Base-by-base conservation (phyloP, 1,140 invertebrate genomes). In the Portunus trituberculatus region DNA sequence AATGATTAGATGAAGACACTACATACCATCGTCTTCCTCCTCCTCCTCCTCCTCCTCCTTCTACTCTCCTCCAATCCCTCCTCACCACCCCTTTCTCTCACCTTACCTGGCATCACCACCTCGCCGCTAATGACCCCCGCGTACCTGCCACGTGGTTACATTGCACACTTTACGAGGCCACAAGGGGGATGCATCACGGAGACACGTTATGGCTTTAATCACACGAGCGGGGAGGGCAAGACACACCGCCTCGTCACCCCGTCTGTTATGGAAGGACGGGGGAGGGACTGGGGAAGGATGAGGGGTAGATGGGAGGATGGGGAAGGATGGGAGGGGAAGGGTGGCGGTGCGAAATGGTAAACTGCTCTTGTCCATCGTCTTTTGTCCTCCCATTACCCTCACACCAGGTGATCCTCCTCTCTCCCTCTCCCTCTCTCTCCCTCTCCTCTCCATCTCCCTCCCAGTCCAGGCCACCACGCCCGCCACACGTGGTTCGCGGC, bases 291-390 rank as follows among this genome's bases (percentile, higher is more conserved):
- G 31, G 31, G 4, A 28, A 28, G 39, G 84, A 87, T 52, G 6
- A 52, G 14, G 48, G 48, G 48, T 7, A 7, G 48, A 14, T 52
- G 48, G 48, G 48, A 52, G 48, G 48, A 52, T 7, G 48, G 14
- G 48, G 14, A 20, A n/a, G n/a, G 67, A 12, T 76, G 67, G 1
- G 20, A n/a, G 67, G n/a, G 67, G n/a, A 8, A 76, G 67, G n/a
- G 8, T 20, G 20, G 25, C 32, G 91, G 82, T 84, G 91, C 76
- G 46, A 52, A 76, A 83, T 93, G 82, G 91, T 93, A 93, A 93
- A 93, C 32, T 93, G 45, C 91, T 76, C 91, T 84, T 93, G 91
- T 93, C 91, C 76, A 93, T 32, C 67, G 91, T 93, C 91, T 93
- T 93, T 93, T 93, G 91, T 93, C 91, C 45, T 10, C 31, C 91